Conservation (phyloP, 2,113 vertebrate species). For the Proterorhinus semilunaris region DNA sequence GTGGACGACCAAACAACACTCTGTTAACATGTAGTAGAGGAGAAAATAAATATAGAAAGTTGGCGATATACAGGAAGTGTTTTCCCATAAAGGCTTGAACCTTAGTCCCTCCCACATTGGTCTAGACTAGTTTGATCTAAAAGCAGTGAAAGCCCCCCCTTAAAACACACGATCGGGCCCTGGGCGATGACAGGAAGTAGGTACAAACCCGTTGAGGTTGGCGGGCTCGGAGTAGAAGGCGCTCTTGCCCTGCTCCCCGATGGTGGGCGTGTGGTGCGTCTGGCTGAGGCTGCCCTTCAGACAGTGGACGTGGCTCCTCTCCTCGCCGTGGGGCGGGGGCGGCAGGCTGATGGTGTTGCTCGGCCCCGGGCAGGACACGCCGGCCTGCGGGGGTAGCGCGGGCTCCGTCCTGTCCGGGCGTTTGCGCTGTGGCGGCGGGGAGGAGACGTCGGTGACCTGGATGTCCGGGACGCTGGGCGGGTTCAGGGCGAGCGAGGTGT, state of each 20-base stretch:
- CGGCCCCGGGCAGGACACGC: neutral
- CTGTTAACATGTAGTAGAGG: too few species aligned
- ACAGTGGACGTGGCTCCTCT: slow-evolving; percentile 57
- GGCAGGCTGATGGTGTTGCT: slow-evolving; percentile 45
- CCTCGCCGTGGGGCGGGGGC: slow-evolving; percentile 14
- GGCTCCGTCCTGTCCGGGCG: slow-evolving; percentile 27
- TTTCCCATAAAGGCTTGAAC: too few species aligned
- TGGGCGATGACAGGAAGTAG: too few species aligned
- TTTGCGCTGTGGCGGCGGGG: slow-evolving; percentile 42
- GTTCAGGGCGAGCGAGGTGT: slow-evolving; percentile 47
- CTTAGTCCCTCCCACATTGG: too few species aligned
- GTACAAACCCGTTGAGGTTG: slow-evolving; percentile 74
- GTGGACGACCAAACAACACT: too few species aligned
- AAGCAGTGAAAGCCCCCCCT: too few species aligned
- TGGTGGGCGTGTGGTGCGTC: slow-evolving; percentile 46
- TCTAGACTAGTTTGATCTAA: too few species aligned
- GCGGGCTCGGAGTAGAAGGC: slow-evolving; percentile 77
- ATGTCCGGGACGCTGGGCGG: slow-evolving; percentile 56
- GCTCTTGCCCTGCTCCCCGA: slow-evolving; percentile 68
- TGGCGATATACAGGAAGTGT: too few species aligned
- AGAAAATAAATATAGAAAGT: too few species aligned
- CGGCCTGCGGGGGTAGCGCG: neutral
- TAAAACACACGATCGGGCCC: too few species aligned
- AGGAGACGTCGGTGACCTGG: slow-evolving; percentile 55
- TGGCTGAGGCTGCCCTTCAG: slow-evolving; percentile 69